phyloP scores from a whole-genome alignment of 2,797 vertebrate species.

The Catamblyrhynchus diadema region DNA sequence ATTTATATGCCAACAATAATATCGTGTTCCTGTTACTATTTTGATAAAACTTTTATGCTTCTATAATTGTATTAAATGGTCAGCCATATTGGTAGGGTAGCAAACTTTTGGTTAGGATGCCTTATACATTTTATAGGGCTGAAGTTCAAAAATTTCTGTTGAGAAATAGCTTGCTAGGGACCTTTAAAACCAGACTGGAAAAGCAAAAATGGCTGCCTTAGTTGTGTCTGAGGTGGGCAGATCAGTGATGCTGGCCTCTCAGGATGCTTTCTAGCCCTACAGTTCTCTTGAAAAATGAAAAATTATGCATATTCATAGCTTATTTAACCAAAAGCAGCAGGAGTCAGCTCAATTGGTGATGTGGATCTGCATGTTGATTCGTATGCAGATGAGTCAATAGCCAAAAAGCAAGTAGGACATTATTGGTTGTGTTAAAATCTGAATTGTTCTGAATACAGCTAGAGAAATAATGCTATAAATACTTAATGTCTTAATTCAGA shows the following conservation, averaged over 20 bases:
- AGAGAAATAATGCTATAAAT: slow-evolving; percentile 2
- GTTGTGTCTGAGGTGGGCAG: background rate
- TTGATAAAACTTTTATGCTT: background rate
- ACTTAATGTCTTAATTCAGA: slow-evolving; percentile 21
- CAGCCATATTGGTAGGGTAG: background rate
- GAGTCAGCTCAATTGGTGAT: background rate
- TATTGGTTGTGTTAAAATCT: background rate
- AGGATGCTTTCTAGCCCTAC: background rate
- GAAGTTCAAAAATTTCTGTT: background rate
- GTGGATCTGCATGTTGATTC: background rate
- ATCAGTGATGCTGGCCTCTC: background rate
- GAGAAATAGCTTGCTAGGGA: background rate
- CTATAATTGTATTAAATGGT: background rate
- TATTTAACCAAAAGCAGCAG: background rate
- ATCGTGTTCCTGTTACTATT: background rate
- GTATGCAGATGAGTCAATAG: background rate
- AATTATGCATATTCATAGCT: background rate
- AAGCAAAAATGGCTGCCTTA: background rate
- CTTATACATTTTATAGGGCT: background rate
- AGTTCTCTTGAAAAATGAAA: background rate
- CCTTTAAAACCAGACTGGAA: background rate
- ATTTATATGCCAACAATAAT: background rate
- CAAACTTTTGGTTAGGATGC: background rate
- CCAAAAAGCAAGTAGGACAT: background rate
- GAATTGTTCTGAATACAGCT: background rate